Percentiles rank a stretch among this genome's conserved stretches.
phyloP scores from a whole-genome alignment of 2,888 invertebrate genomes.

The Macrophya alboannulata region DNA sequence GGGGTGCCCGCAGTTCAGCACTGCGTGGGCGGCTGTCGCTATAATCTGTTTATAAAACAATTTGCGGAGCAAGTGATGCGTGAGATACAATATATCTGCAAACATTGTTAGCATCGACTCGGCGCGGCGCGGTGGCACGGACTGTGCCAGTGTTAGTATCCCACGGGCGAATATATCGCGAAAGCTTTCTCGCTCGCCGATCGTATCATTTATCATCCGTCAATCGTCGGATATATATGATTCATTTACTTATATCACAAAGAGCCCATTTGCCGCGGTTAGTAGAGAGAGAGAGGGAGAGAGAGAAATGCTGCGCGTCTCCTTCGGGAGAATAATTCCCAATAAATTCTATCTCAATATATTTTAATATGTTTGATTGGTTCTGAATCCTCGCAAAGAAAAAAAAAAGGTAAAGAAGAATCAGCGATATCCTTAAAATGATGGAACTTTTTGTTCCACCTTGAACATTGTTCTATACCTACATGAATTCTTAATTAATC shows the following conservation, averaged over 20 bases:
- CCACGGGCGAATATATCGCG: neutral
- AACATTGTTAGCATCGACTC: constrained; percentile 80
- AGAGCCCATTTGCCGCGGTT: neutral
- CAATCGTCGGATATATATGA: constrained; percentile 24
- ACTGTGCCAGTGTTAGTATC: constrained; percentile 58
- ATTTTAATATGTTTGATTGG: neutral
- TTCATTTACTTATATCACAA: constrained; percentile 24
- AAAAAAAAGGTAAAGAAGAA: too few species aligned
- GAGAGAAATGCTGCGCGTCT: neutral
- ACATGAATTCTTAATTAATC: constrained; percentile 74
- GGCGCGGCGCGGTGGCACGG: constrained; percentile 69
- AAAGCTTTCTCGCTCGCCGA: constrained; percentile 5
- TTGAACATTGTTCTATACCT: neutral
- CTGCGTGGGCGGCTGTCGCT: constrained; percentile 82
- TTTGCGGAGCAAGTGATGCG: constrained; percentile 89
- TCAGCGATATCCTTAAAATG: neutral
- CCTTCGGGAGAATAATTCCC: neutral
- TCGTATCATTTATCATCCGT: constrained; percentile 33
- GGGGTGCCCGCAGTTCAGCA: constrained; percentile 79
- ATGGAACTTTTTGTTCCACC: neutral
- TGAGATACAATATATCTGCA: constrained; percentile 81
- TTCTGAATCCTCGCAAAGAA: neutral
- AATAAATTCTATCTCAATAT: neutral
- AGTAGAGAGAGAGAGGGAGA: neutral
- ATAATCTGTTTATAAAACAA: constrained; percentile 92